phyloP scores from a whole-genome alignment of 2,888 invertebrate species.

The Alloscopus bannaensis region DNA sequence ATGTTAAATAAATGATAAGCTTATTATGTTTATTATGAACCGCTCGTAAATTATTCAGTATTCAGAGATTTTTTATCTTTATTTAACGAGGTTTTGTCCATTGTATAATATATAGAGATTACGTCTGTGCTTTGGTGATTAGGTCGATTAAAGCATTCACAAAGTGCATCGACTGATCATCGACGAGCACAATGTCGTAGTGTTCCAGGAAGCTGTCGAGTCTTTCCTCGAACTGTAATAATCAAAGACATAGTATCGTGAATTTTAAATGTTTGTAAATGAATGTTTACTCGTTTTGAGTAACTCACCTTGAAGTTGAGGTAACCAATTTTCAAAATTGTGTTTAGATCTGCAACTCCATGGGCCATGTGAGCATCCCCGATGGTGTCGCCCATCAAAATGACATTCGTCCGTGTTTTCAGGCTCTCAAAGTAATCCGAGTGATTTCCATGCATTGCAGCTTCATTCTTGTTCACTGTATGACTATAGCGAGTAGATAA shows the following conservation, averaged over 20 bases:
- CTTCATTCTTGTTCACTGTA: slow-evolving; percentile 95
- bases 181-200: slow-evolving; percentile 93
- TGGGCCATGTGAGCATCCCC: slow-evolving; percentile 96
- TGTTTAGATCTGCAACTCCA: slow-evolving; percentile 85
- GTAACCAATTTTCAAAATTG: slow-evolving; percentile 92
- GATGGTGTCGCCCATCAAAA: slow-evolving; percentile 93
- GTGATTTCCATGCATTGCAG: slow-evolving; percentile 78
- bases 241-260: background rate
- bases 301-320: slow-evolving; percentile 84
- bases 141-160: slow-evolving; percentile 63
- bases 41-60: background rate
- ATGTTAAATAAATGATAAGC: no score
- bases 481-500: slow-evolving; percentile 77
- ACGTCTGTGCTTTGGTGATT: no score
- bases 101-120: no score
- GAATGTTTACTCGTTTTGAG: background rate
- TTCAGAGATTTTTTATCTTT: slow-evolving; percentile 20
- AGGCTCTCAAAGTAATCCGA: slow-evolving; percentile 73
- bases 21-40: no score
- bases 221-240: slow-evolving; percentile 80
- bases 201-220: slow-evolving; percentile 85
- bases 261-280: slow-evolving; percentile 2
- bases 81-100: no score
- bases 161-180: slow-evolving; percentile 89
- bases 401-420: slow-evolving; percentile 83